Evolutionary conservation across 1,140 invertebrate species (phyloP).

Genomic region (Drosophila leontia): DNA sequence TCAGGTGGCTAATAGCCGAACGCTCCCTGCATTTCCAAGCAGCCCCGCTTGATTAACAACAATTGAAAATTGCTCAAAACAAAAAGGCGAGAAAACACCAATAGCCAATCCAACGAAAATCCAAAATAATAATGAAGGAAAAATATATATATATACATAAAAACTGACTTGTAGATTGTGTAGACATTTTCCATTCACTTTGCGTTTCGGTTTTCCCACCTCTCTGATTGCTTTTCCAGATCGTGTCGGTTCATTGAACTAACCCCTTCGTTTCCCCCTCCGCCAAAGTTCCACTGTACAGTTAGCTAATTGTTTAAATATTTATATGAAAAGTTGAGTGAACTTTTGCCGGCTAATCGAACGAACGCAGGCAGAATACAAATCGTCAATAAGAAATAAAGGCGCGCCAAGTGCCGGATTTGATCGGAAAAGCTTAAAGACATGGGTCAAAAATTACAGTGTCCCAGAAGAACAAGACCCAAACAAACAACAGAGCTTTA

Average conservation of each 20-base stretch:
- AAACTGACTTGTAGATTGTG: slow-evolving; percentile 60
- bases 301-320: slow-evolving; percentile 75
- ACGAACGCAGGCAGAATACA: slow-evolving; percentile 55
- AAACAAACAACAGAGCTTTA: not conserved
- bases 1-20: slow-evolving; percentile 32
- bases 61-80: slow-evolving; percentile 48
- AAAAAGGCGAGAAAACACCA: slow-evolving; percentile 30
- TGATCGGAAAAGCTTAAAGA: not conserved
- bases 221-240: slow-evolving; percentile 76
- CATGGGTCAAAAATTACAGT: not conserved
- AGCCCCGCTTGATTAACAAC: slow-evolving; percentile 60
- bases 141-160: slow-evolving; percentile 16
- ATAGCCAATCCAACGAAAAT: slow-evolving; percentile 29
- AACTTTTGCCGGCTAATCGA: slow-evolving; percentile 52
- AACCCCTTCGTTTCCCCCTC: slow-evolving; percentile 30
- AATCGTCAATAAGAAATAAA: slow-evolving; percentile 29
- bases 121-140: slow-evolving; percentile 58
- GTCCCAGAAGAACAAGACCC: not conserved
- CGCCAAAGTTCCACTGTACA: slow-evolving; percentile 26
- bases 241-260: slow-evolving; percentile 65
- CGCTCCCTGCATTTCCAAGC: slow-evolving; percentile 63
- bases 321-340: slow-evolving; percentile 64
- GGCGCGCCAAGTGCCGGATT: not conserved
- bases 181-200: slow-evolving; percentile 83
- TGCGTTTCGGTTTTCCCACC: slow-evolving; percentile 77